phyloP scores from a whole-genome alignment of 30 jellyfish, hydroid and myxozoan genomes.

The Morbakka virulenta region DNA sequence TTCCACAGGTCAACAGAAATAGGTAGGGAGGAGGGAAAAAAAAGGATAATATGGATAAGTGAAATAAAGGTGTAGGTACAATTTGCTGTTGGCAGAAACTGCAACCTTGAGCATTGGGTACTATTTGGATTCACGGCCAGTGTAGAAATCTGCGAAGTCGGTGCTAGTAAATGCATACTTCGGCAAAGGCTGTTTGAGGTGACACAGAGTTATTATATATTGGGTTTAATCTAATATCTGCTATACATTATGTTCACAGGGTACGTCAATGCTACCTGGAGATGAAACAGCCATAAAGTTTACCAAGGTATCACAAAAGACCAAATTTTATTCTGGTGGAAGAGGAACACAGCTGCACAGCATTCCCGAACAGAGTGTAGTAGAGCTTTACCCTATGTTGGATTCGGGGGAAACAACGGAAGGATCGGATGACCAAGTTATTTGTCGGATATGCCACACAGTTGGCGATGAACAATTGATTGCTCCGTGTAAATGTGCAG shows the following conservation, averaged over 20 bases:
- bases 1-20: no score
- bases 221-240: no score
- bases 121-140: no score
- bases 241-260: not conserved
- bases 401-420: conserved; percentile 78
- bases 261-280: not conserved
- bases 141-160: no score
- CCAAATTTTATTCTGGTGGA: not conserved
- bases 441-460: conserved; percentile 74
- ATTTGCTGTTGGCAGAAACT: no score
- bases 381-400: conserved; percentile 51
- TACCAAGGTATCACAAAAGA: not conserved
- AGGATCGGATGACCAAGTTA: conserved; percentile 53
- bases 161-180: no score
- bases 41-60: no score
- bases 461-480: conserved; percentile 83
- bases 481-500: conserved; percentile 95
- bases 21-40: no score
- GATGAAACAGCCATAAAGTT: not conserved
- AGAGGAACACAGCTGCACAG: not conserved
- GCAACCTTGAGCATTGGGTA: no score
- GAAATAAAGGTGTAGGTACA: no score
- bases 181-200: no score
- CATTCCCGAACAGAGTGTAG: conserved; percentile 36
- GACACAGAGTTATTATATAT: no score